Base-by-base conservation (phyloP, 2,113 vertebrate species). In the Maccullochella peelii region DNA sequence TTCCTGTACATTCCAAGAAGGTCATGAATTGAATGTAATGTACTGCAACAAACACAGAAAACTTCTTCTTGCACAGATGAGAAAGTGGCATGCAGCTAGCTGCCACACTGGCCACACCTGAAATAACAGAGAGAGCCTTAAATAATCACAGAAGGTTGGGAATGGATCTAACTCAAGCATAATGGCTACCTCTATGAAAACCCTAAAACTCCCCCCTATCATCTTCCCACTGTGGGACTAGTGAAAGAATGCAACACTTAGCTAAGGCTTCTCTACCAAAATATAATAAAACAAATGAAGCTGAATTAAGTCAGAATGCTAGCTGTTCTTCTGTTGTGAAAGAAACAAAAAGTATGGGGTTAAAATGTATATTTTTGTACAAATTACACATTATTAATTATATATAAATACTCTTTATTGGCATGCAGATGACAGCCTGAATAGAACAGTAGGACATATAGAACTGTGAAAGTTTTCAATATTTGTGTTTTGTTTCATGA, bases 61-160 rank as follows among this genome's bases (percentile, higher is more conserved):
- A 83, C 58, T 40, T 68, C 59, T 58, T 92, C 73, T 88, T 70
- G 57, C 8, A 15, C 61, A 76, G 62, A 74, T 23, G 55, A 90
- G 89, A 83, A 91, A 94, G 88, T 86, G 89, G 72, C 66, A 77
- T 77, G 82, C 66, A 87, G 89, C 38, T 74, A 80, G 85, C 82
- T 63, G 76, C 86, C 81, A 88, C 86, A 73, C 79, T 86, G 89
- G 77, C 86, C 88, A 84, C 94, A 95, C 91, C 92, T 95, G 93
- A 92, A 95, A 94, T 85, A 96, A 95, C 94, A 94, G 58, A 80
- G 69, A 62, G 65, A 3, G 61, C 78, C 71, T 91, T 80, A 88
- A 92, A 91, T 88, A 85, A 91, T 88, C 79, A 78, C 76, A 77
- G 67, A 81, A 78, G 78, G 54, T 67, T 16, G 3, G 79, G 62